Percentiles rank a stretch among this genome's conserved stretches.
phyloP scores from a whole-genome alignment of 2,888 invertebrate genomes.

The Epirrhoe alternata region DNA sequence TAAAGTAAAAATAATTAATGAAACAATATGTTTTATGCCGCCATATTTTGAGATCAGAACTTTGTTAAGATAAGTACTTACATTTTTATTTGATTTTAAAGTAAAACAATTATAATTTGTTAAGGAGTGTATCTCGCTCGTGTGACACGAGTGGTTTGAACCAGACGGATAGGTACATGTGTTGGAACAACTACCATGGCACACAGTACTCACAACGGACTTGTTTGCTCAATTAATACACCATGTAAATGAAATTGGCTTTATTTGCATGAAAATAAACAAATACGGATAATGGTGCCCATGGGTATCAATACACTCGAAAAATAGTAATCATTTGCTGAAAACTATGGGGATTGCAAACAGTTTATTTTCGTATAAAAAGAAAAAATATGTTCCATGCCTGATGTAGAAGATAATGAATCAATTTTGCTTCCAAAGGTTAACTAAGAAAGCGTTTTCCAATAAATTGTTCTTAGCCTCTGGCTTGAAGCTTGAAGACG shows the following conservation, averaged over 20 bases:
- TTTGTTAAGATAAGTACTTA: too few species aligned
- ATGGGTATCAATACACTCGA: not conserved
- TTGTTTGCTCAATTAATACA: slow-evolving; percentile 27
- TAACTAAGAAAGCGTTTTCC: too few species aligned
- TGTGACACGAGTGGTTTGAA: not conserved
- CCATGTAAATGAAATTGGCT: slow-evolving; percentile 17
- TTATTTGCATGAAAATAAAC: slow-evolving; percentile 20
- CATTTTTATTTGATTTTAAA: too few species aligned
- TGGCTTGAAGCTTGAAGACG: too few species aligned
- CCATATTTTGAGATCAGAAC: too few species aligned
- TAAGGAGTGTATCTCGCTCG: not conserved
- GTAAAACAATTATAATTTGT: not conserved
- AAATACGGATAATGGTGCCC: slow-evolving; percentile 11
- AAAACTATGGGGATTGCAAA: not conserved
- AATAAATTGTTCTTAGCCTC: too few species aligned
- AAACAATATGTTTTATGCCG: too few species aligned
- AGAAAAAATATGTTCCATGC: too few species aligned
- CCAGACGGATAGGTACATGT: not conserved
- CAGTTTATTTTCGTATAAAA: too few species aligned
- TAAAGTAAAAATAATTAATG: too few species aligned
- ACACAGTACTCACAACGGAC: slow-evolving; percentile 2
- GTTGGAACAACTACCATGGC: not conserved
- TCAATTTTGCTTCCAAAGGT: too few species aligned
- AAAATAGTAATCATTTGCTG: not conserved
- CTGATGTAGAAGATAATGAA: too few species aligned